Evolutionary conservation across 1,140 invertebrate genomes (phyloP), one percentile per base, ranked within the genome.

Genomic region (Plectrocnemia conspersa): DNA sequence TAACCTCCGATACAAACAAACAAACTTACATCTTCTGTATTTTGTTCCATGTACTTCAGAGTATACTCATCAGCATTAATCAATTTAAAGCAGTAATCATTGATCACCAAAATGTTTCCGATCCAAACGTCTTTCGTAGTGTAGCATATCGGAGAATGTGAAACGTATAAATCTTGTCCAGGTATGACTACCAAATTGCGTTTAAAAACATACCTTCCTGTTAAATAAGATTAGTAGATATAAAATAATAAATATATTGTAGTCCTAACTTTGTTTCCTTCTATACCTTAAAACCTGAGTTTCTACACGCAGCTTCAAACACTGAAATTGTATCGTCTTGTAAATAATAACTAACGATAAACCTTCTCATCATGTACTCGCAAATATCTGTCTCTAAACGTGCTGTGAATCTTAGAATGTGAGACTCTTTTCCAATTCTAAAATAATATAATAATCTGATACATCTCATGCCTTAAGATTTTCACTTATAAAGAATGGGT

Each of bases 1-100:
- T 40, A 15, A 3, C 3, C 16, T 15, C 11, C 13, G n/a, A 19
- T 6, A n/a, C 32, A 22, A 19, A n/a, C 32, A 35, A 1, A 19
- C 2, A 35, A 25, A 21, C 15, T 35, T 64, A 91, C 89, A 79
- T 89, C 79, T 56, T 80, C 65, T 50, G 78, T 68, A 71, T 91
- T 74, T n/a, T 82, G 64, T 70, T 96, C 92, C 91, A 95, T 89
- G 67, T 91, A 93, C 36, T 82, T 76, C 47, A 92, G 73, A 2
- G 87, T 84, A 68, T 92, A 94, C 66, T 93, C 85, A 68, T 96
- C 92, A 6, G 89, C 88, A 22, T 83, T 82, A 15, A 82, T 75
- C 3, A 95, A 70, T 50, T 84, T 65, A 67, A 95, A 95, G 11
- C 81, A 72, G 67, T 89, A 89, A 62, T 82, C 79, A 68, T 87